phyloP scores from a whole-genome alignment of 2,888 invertebrate genomes.

The Cheilosia pagana region DNA sequence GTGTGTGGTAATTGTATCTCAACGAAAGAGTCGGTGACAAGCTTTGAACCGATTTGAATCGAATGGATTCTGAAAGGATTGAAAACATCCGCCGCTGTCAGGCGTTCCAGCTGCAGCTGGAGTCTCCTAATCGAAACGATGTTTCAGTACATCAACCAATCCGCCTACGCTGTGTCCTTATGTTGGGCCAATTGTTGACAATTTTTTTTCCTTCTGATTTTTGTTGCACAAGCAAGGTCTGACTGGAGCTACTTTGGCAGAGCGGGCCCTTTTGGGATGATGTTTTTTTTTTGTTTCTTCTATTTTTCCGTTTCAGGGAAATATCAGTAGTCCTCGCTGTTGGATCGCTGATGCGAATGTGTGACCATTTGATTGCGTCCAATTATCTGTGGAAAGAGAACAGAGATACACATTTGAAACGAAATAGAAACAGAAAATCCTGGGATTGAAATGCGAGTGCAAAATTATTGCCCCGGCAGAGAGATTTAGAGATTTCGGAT shows the following conservation, averaged over 20 bases:
- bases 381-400: slow-evolving; percentile 66
- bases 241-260: slow-evolving; percentile 41
- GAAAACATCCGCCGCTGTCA: slow-evolving; percentile 62
- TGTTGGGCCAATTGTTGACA: slow-evolving; percentile 18
- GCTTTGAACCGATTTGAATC: slow-evolving; percentile 64
- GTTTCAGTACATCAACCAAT: slow-evolving; percentile 48
- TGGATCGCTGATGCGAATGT: slow-evolving; percentile 67
- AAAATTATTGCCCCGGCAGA: slow-evolving; percentile 66
- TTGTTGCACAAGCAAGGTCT: neutral
- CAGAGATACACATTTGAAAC: slow-evolving; percentile 29
- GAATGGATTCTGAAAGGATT: slow-evolving; percentile 65
- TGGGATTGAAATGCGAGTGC: slow-evolving; percentile 57
- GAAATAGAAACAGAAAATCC: slow-evolving; percentile 50
- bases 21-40: slow-evolving; percentile 63
- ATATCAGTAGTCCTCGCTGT: slow-evolving; percentile 51
- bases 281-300: slow-evolving; percentile 10
- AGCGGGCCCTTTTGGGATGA: slow-evolving; percentile 5
- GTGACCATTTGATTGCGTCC: slow-evolving; percentile 72
- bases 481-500: slow-evolving; percentile 69
- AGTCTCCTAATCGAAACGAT: slow-evolving; percentile 56
- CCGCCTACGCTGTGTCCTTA: slow-evolving; percentile 9
- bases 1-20: slow-evolving; percentile 72
- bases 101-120: slow-evolving; percentile 34
- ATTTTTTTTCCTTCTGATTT: neutral
- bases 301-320: slow-evolving; percentile 21